Base-by-base conservation (phyloP, 2,888 invertebrate species). In the Archaeoteleia sp. region DNA sequence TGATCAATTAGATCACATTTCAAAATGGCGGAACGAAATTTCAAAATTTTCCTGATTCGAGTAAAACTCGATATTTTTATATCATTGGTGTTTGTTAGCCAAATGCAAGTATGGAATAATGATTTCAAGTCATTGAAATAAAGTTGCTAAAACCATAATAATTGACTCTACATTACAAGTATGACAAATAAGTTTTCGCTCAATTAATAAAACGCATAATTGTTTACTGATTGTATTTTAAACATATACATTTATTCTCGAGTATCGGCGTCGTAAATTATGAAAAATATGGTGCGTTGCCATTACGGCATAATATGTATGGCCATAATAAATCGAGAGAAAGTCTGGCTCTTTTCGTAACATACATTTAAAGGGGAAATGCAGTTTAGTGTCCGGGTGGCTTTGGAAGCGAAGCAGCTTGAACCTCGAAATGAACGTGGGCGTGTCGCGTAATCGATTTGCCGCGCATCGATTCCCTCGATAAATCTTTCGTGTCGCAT, bases 401-500 rank as follows among this genome's bases (percentile, higher is more conserved):
- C 48, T 45, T 48, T 40, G 45, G 42, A 17, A 30, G 49, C 54
- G 48, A 51, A 63, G 54, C 20, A 54, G 62, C 43, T 37, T 53
- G 68, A 68, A 53, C 67, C 62, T 60, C 68, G 65, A 55, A 65
- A 57, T 48, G 61, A 61, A 65, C 53, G 63, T 60, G 51, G 60
- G 63, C 49, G 49, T 9, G 57, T 69, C 65, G 46, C 60, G 69
- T 69, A 69, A 69, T 69, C 69, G 61, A 69, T 69, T 60, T 15
- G 68, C 48, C 63, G 55, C 65, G 63, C 43, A 57, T 63, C 65
- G 61, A 69, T 69, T 69, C 60, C 51, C 60, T 55, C 65, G 65
- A 69, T 69, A 69, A 69, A 69, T 69, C 68, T 63, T 58, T 63
- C 68, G 63, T 63, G 63, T 68, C 68, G 63, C 63, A 63, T 68